Evolutionary conservation across 2,797 vertebrate species (phyloP), one percentile per base, ranked within the genome.

Genomic region (Gallirallus australis): DNA sequence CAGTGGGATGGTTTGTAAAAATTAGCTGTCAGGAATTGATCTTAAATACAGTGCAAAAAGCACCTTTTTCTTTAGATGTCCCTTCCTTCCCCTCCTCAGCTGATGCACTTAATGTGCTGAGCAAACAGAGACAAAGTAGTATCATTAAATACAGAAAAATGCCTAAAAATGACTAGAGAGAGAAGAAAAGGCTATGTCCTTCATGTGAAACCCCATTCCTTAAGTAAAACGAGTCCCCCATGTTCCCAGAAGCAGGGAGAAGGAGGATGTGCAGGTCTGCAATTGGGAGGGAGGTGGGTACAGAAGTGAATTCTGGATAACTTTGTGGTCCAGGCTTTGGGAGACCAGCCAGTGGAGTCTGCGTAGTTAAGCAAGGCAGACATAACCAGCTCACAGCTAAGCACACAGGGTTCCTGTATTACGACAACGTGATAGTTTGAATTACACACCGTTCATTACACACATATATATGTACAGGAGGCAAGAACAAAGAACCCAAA

Each of bases 391-490:
- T 84, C 24, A 1, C 25, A 48, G 60, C 15, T n/a, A 25, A 48
- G 30, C 31, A 63, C 7, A 0, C 1, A 28, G 40, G 23, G 57
- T 54, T 77, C 40, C 57, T 20, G 16, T 7, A 2, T 2, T n/a
- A 1, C 1, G 7, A 27, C 39, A 40, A 7, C 11, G 7, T 0
- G 0, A 21, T 3, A 33, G 37, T 25, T 54, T 47, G 78, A 68
- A 37, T 60, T 24, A n/a, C 35, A 37, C 0, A 17, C 16, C 0
- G 0, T 30, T 18, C 23, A 5, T 79, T 27, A 37, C 28, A 73
- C 13, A 37, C 28, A 73, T 11, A 35, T 12, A 5, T 0, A 15
- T 0, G 4, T 9, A 31, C 0, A 0, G 1, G 8, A 86, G 56
- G 73, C 57, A 61, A 39, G 24, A 70, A 39, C 40, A 52, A 57